Evolutionary conservation across 2,797 vertebrate species (phyloP).

Genomic region (Ambastaia sidthimunki): DNA sequence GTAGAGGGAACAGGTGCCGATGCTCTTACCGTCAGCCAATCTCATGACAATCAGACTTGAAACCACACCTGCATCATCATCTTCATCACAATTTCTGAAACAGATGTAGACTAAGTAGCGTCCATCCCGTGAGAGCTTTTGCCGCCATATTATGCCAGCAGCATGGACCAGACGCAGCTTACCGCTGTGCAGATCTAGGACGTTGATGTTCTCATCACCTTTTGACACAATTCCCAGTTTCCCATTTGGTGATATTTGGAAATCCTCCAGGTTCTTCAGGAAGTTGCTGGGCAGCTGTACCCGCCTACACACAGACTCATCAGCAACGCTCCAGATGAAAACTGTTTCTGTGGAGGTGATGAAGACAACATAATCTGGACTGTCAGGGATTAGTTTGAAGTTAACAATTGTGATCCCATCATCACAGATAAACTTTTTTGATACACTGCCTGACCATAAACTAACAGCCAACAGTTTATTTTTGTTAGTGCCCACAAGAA

Average conservation of each 20-base stretch:
- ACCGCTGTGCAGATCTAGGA: conserved; percentile 94
- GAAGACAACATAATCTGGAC: conserved; percentile 93
- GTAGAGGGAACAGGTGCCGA: conserved; percentile 97
- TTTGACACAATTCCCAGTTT: conserved; percentile 95
- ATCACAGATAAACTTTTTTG: conserved; percentile 97
- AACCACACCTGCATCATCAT: conserved; percentile 89
- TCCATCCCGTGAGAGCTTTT: conserved; percentile 92
- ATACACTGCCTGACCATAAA: conserved; percentile 98
- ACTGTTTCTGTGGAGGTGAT: conserved; percentile 95
- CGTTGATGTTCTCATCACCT: conserved; percentile 96
- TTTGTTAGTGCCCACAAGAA: conserved; percentile 93
- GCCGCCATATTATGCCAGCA: conserved; percentile 92
- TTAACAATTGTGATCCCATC: conserved; percentile 93
- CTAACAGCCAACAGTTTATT: conserved; percentile 97
- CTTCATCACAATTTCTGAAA: conserved; percentile 89
- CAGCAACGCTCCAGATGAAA: conserved; percentile 95
- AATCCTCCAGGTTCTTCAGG: conserved; percentile 94
- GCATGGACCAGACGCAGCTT: conserved; percentile 93
- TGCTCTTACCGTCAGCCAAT: conserved; percentile 97
- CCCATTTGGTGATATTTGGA: conserved; percentile 97
- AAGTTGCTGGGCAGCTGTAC: conserved; percentile 94
- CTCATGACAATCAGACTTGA: conserved; percentile 98
- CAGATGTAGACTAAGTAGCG: conserved; percentile 97
- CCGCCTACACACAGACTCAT: conserved; percentile 92
- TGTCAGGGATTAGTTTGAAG: conserved; percentile 96